Evolutionary conservation across 2,797 vertebrate genomes (phyloP).

Genomic region (Danio albolineatus): DNA sequence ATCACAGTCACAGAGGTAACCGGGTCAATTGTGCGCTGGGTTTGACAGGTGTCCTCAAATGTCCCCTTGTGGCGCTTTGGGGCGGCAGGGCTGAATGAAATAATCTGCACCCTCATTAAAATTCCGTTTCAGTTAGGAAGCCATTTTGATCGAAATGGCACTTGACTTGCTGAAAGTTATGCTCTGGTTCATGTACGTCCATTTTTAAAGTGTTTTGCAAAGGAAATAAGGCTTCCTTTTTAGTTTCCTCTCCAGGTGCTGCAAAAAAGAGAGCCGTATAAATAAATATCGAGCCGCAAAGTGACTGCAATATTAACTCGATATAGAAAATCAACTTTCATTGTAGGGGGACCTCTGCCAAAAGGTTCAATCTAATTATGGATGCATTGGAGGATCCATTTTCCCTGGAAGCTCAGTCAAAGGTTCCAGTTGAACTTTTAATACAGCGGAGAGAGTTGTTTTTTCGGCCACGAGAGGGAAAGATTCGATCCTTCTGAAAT

Average conservation of each 20-base stretch:
- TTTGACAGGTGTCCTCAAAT: conserved; percentile 44
- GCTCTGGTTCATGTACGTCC: conserved; percentile 49
- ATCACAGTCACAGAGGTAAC: conserved; percentile 19
- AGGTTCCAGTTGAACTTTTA: conserved; percentile 35
- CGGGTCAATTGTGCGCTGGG: conserved; percentile 22
- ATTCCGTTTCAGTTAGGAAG: neutral
- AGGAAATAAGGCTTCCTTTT: conserved; percentile 80
- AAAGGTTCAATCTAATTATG: conserved; percentile 2
- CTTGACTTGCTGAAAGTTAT: neutral
- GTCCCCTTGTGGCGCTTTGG: neutral
- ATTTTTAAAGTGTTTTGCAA: conserved; percentile 69
- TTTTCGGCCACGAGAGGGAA: neutral
- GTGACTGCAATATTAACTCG: conserved; percentile 46
- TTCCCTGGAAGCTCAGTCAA: conserved; percentile 1
- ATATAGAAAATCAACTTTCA: conserved; percentile 24
- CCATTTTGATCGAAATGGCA: neutral
- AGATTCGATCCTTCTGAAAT: conserved; percentile 44
- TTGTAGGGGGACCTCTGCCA: conserved; percentile 21
- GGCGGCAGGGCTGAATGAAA: conserved; percentile 23
- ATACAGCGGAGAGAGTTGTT: neutral
- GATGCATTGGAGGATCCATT: neutral
- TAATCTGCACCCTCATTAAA: conserved; percentile 27
- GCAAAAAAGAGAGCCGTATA: conserved; percentile 56
- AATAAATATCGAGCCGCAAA: conserved; percentile 58
- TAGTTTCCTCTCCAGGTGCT: conserved; percentile 82